phyloP scores from a whole-genome alignment of 2,797 vertebrate genomes.

The Enteromius paludinosus region DNA sequence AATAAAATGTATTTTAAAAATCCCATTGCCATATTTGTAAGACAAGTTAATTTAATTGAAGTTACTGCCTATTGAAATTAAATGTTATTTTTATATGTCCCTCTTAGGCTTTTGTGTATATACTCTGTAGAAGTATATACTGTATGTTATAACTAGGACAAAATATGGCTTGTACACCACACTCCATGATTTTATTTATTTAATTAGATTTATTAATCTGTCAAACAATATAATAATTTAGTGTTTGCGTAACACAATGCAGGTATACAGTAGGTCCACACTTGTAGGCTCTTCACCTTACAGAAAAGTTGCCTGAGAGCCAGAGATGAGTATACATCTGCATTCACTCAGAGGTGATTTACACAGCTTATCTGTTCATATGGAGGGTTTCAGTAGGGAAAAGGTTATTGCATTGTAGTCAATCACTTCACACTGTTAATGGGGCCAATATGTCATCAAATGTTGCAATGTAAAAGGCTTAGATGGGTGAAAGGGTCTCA shows the following conservation, averaged over 20 bases:
- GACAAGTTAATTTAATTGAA: background rate
- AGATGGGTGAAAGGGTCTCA: conserved; percentile 45
- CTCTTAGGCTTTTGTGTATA: background rate
- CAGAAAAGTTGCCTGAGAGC: background rate
- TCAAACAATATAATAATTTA: background rate
- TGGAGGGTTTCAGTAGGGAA: conserved; percentile 49
- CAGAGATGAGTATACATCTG: conserved; percentile 46
- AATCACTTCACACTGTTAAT: conserved; percentile 47
- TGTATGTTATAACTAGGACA: background rate
- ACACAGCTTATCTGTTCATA: conserved; percentile 55
- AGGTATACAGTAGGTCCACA: background rate
- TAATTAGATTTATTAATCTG: background rate
- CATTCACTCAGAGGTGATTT: conserved; percentile 55
- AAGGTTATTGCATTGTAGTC: conserved; percentile 53
- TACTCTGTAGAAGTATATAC: background rate
- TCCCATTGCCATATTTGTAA: background rate
- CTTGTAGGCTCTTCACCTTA: background rate
- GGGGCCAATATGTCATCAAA: conserved; percentile 52
- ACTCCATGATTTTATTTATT: background rate
- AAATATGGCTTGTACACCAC: background rate
- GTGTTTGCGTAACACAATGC: background rate
- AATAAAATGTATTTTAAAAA: background rate
- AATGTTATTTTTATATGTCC: background rate
- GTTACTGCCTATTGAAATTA: background rate
- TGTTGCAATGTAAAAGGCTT: conserved; percentile 25